A percentile compares a stretch with the other conserved stretches of the same genome.
phyloP scores from a whole-genome alignment of 2,113 vertebrate species.

The Chlamydotis undulata region DNA sequence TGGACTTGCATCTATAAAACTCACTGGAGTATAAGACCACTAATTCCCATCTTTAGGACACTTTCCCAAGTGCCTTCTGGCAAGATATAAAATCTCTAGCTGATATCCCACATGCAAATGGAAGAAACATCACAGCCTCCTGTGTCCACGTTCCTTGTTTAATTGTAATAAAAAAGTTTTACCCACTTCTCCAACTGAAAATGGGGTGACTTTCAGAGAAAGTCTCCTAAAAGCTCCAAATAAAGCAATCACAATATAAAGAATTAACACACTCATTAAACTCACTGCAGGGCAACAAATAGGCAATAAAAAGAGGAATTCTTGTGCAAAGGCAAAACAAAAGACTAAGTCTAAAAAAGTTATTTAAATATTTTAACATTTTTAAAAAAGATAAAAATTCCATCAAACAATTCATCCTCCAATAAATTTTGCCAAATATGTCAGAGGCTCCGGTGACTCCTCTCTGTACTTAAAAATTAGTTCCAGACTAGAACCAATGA shows the following conservation, averaged over 20 bases:
- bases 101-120: rapidly evolving
- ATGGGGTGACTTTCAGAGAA: not conserved
- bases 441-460: not conserved
- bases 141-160: not conserved
- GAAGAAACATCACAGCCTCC: not conserved
- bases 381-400: not conserved
- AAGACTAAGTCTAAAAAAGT: rapidly evolving
- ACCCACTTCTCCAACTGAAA: not conserved
- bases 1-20: not conserved
- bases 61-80: not conserved
- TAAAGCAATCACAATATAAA: not conserved
- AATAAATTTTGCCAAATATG: not conserved
- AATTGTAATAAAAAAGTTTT: not conserved
- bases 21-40: not conserved
- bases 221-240: not conserved
- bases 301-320: not conserved
- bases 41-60: not conserved
- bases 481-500: not conserved
- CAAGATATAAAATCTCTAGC: not conserved
- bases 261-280: not conserved
- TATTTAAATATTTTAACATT: not conserved
- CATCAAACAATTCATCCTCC: not conserved
- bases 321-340: not conserved
- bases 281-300: not conserved
- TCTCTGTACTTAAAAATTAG: not conserved